Conservation (phyloP, 2,888 invertebrate species). For the Drosophila ochracea region DNA sequence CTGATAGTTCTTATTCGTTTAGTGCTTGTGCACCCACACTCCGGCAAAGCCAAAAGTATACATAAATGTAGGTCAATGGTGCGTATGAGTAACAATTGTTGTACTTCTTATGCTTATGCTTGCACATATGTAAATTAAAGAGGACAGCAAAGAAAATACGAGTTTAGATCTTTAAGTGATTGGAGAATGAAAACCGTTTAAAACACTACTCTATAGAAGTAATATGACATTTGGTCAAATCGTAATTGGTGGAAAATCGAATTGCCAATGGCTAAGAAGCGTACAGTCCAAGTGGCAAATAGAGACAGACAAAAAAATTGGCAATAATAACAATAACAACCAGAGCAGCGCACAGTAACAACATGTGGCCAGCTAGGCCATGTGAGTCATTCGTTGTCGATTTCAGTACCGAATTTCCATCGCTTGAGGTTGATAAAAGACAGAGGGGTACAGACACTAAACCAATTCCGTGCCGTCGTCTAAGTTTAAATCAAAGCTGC, state of each 20-base stretch:
- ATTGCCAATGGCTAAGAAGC: conserved; percentile 32
- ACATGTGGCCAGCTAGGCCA: conserved; percentile 29
- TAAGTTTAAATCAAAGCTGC: conserved; percentile 34
- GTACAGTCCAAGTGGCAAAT: conserved; percentile 35
- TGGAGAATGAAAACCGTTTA: not conserved
- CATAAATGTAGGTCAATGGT: conserved; percentile 60
- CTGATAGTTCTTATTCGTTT: conserved; percentile 25
- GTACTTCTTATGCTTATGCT: not conserved
- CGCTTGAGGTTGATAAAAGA: conserved; percentile 40
- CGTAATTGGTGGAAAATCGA: conserved; percentile 49
- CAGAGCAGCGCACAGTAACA: conserved; percentile 9
- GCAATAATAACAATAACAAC: conserved; percentile 9
- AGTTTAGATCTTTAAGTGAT: not conserved
- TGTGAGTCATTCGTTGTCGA: conserved; percentile 46
- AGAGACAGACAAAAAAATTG: not conserved
- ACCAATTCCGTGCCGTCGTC: conserved; percentile 5
- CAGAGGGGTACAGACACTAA: conserved; percentile 12
- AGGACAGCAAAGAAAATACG: not conserved
- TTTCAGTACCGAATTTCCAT: conserved; percentile 46
- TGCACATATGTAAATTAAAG: not conserved
- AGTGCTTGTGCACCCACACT: conserved; percentile 9
- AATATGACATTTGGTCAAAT: conserved; percentile 43
- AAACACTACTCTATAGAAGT: not conserved
- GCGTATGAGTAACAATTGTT: conserved; percentile 61
- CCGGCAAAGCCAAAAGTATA: not conserved